A percentile compares a stretch with the other conserved stretches of the same genome.
Evolutionary conservation across 2,888 invertebrate species (phyloP).

Genomic region (Troides helena): DNA sequence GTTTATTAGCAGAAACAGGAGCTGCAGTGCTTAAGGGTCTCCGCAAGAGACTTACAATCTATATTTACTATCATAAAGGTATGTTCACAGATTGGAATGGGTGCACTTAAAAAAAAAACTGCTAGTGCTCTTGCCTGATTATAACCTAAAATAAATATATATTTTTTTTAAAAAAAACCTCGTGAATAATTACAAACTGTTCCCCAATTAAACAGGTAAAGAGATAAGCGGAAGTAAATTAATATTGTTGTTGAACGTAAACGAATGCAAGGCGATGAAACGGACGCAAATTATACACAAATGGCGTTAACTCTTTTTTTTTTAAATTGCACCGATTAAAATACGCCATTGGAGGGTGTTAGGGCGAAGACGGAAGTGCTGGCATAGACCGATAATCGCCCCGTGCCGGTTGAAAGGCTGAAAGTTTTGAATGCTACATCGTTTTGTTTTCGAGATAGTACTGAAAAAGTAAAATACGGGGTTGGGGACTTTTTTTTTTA

Average conservation of each 20-base stretch:
- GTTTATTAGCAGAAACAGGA: no score
- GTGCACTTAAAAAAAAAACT: no score
- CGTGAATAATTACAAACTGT: constrained; percentile 8
- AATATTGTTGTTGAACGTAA: constrained; percentile 30
- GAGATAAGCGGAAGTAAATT: constrained; percentile 9
- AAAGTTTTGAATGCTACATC: constrained; percentile 22
- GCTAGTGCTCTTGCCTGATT: no score
- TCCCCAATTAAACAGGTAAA: constrained; percentile 18
- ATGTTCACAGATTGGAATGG: no score
- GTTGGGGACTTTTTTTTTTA: constrained; percentile 10
- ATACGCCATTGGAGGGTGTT: constrained; percentile 33
- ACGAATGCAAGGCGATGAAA: constrained; percentile 41
- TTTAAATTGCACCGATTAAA: constrained; percentile 43
- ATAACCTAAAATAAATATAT: no score
- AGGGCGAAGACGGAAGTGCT: constrained; percentile 35
- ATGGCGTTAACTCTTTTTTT: constrained; percentile 22
- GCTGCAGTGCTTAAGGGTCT: no score
- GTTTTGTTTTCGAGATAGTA: constrained; percentile 21
- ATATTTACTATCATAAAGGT: no score
- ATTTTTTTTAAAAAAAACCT: no score
- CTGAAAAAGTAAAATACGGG: constrained; percentile 19
- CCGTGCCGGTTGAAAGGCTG: constrained; percentile 17
- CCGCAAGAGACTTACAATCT: no score
- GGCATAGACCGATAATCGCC: constrained; percentile 43
- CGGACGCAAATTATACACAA: constrained; percentile 42